These are phyloP conservation scores for Bedellia somnulentella DNA, from an alignment of 2,888 invertebrate species.

Conservation along the genomic window DNA sequence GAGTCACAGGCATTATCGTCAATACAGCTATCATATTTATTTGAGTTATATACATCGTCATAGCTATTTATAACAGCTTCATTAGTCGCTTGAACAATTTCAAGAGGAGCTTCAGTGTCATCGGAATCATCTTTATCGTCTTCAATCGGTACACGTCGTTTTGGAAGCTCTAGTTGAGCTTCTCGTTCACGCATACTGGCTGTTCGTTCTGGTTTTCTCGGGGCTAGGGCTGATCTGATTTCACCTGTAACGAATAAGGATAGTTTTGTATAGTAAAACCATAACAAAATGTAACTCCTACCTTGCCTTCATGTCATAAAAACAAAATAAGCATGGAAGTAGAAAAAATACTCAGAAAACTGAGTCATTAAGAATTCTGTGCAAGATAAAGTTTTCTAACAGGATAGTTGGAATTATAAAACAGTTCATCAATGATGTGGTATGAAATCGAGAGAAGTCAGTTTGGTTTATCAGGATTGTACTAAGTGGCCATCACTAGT, in stretches of 20 bases:
- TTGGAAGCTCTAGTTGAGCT: slow-evolving; percentile 64
- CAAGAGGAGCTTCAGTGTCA: slow-evolving; percentile 24
- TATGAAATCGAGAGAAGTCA: too few species aligned
- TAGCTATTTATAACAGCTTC: slow-evolving; percentile 48
- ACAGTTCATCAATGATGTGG: too few species aligned
- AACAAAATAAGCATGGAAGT: background rate
- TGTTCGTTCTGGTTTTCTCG: slow-evolving; percentile 82
- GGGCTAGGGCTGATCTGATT: slow-evolving; percentile 78
- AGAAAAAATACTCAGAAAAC: background rate
- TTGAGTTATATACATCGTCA: slow-evolving; percentile 49
- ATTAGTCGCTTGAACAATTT: slow-evolving; percentile 44
- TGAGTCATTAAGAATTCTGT: background rate
- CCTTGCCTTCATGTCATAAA: background rate
- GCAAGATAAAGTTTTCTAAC: background rate
- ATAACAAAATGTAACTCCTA: background rate
- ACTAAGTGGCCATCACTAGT: too few species aligned
- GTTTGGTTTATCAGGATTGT: too few species aligned
- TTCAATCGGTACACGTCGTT: slow-evolving; percentile 41
- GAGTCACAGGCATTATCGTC: slow-evolving; percentile 24
- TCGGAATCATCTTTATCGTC: slow-evolving; percentile 49
- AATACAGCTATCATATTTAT: slow-evolving; percentile 29
- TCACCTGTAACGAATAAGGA: slow-evolving; percentile 62
- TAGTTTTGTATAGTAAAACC: too few species aligned
- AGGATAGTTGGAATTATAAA: background rate
- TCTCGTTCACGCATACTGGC: slow-evolving; percentile 84